Conservation (phyloP, 2,888 invertebrate genomes). For the Apantesis nais region DNA sequence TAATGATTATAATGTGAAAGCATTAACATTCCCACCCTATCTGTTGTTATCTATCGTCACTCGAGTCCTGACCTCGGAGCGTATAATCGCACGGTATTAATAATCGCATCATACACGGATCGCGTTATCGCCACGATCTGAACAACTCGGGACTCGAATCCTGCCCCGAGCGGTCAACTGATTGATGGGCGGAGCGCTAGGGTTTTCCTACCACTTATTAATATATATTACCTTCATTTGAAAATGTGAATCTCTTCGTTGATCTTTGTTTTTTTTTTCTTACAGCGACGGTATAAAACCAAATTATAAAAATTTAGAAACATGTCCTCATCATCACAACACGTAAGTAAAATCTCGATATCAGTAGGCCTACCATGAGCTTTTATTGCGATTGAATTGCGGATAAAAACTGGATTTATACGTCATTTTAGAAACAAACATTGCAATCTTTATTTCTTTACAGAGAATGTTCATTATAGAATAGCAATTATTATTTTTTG, state of each 20-base stretch:
- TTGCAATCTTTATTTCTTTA: too few relatives aligned
- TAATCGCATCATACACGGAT: slow-evolving; percentile 62
- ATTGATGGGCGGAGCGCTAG: slow-evolving; percentile 58
- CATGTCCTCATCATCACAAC: slow-evolving; percentile 18
- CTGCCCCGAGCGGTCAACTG: slow-evolving; percentile 57
- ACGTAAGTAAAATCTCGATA: slow-evolving; percentile 21
- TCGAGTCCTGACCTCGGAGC: slow-evolving; percentile 31
- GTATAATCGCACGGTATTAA: slow-evolving; percentile 52
- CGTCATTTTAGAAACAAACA: too few relatives aligned
- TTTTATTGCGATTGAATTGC: too few relatives aligned
- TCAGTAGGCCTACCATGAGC: too few relatives aligned
- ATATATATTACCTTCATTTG: too few relatives aligned
- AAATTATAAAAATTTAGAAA: background rate
- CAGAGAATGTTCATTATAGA: too few relatives aligned
- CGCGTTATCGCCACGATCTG: slow-evolving; percentile 55
- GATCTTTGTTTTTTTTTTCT: background rate
- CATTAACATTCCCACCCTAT: slow-evolving; percentile 9
- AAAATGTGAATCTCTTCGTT: too few relatives aligned
- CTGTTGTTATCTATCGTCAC: slow-evolving; percentile 42
- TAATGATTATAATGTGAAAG: background rate
- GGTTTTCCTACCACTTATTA: slow-evolving; percentile 25
- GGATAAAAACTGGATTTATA: too few relatives aligned
- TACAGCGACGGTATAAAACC: slow-evolving; percentile 10
- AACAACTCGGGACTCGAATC: slow-evolving; percentile 56
- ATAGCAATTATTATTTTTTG: too few relatives aligned